Percentiles rank a stretch among this genome's conserved stretches.
Conservation (phyloP, 2,888 invertebrate genomes). For the Deilephila porcellus region DNA sequence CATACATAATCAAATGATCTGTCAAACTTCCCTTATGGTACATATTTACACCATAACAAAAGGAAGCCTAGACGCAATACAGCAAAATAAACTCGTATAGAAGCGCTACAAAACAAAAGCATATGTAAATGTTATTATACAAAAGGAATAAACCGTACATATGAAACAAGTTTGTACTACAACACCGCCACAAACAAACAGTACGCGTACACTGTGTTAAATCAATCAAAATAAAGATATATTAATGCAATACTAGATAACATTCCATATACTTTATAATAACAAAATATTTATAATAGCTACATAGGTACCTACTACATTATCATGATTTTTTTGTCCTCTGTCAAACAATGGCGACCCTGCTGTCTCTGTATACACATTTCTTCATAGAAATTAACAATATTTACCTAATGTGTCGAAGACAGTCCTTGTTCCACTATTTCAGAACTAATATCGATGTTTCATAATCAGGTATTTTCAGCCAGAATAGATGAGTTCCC, state of each 20-base stretch:
- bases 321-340: conserved; percentile 48
- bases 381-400: conserved; percentile 54
- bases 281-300: conserved; percentile 12
- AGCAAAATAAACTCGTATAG: not conserved
- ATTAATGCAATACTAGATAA: conserved; percentile 11
- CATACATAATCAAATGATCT: not conserved
- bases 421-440: conserved; percentile 78
- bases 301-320: conserved; percentile 8
- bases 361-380: conserved; percentile 63
- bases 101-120: not conserved
- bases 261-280: not conserved
- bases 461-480: conserved; percentile 77
- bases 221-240: not conserved
- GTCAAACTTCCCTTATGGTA: not conserved
- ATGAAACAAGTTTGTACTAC: not conserved
- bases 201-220: not conserved
- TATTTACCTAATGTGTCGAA: conserved; percentile 80
- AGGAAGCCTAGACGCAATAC: not conserved
- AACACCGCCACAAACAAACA: conserved; percentile 18
- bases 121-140: conserved; percentile 9
- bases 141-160: not conserved
- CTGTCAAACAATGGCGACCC: conserved; percentile 84
- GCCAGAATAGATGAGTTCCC: conserved; percentile 74
- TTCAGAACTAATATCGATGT: conserved; percentile 74
- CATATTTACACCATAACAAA: not conserved